Conservation (phyloP, 2,797 vertebrate species). For the Enteromius unitaeniatus region DNA sequence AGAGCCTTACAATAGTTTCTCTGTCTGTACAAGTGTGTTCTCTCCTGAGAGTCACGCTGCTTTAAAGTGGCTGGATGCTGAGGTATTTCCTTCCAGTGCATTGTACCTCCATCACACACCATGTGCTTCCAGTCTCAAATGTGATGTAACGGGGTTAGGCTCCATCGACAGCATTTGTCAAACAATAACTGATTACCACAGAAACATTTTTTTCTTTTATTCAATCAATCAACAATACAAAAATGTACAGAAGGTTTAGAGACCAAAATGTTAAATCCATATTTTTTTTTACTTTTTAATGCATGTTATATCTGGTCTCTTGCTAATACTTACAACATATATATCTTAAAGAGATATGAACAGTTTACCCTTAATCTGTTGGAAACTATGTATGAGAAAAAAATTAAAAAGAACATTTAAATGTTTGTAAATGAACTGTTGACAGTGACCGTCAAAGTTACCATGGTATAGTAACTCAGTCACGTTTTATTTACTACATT, state of each 20-base stretch:
- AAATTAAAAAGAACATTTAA: no score
- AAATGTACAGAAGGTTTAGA: neutral
- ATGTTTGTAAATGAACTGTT: no score
- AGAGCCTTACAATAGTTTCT: slow-evolving; percentile 52
- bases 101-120: neutral
- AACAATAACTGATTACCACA: neutral
- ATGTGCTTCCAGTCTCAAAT: neutral
- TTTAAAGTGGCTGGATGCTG: slow-evolving; percentile 22
- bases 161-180: neutral
- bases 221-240: neutral
- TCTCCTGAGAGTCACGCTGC: slow-evolving; percentile 6
- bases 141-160: neutral
- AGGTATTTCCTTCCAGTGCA: slow-evolving; percentile 21
- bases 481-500: no score
- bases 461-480: no score
- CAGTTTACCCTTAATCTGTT: no score
- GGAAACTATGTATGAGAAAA: no score
- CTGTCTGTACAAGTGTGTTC: slow-evolving; percentile 40
- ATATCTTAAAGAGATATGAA: no score
- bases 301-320: no score
- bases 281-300: no score
- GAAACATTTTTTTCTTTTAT: accelerated
- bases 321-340: no score
- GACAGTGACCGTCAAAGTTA: no score
- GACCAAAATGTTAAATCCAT: neutral